Evolutionary conservation across 53 echinoderm and acorn worm genomes (phyloP).

Genomic region (Holothuria leucospilota): DNA sequence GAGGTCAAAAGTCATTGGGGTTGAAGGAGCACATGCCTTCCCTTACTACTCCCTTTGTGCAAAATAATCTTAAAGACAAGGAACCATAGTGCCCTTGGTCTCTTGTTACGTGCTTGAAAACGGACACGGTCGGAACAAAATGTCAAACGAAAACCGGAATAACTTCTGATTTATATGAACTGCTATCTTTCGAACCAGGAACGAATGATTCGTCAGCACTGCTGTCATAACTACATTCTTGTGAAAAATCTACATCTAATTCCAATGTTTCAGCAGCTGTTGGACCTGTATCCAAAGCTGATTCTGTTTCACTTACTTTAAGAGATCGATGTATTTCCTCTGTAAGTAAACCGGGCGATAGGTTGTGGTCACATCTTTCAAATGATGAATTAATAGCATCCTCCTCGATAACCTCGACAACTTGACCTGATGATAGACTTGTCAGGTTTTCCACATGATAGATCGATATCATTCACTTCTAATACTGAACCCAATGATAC

Average conservation of each 20-base stretch:
- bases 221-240: conserved; percentile 12
- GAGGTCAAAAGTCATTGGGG: no score
- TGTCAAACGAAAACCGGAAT: not conserved
- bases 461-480: not conserved
- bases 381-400: not conserved
- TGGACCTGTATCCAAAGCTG: not conserved
- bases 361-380: not conserved
- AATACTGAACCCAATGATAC: not conserved
- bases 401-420: not conserved
- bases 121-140: no score
- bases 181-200: not conserved
- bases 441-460: not conserved
- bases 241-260: conserved; percentile 3
- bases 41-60: no score
- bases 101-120: no score
- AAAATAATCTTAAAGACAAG: no score
- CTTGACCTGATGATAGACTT: conserved; percentile 6
- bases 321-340: no score
- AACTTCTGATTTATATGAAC: conserved; percentile 11
- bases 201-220: conserved; percentile 4
- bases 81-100: no score
- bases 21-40: no score
- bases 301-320: not conserved
- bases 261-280: conserved; percentile 5
- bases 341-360: not conserved